Evolutionary conservation across 2,113 vertebrate genomes (phyloP).

Genomic region (Quiscalus mexicanus): DNA sequence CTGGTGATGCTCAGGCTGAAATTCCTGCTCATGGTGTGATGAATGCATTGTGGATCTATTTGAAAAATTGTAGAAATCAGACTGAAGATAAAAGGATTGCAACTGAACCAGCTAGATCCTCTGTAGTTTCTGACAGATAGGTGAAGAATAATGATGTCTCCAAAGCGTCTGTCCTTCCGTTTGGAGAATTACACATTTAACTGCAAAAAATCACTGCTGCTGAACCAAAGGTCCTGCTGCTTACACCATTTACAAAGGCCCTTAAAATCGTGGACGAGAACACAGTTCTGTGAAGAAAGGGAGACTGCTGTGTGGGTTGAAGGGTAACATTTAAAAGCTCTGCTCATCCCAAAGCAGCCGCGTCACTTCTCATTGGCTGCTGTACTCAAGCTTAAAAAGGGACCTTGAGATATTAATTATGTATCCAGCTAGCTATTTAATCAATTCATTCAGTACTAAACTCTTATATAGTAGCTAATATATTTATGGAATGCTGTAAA

Average conservation of each 20-base stretch:
- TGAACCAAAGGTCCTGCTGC: slow-evolving; percentile 52
- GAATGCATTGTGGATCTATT: slow-evolving; percentile 13
- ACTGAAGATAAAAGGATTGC: slow-evolving; percentile 42
- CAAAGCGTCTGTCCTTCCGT: slow-evolving; percentile 28
- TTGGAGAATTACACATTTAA: slow-evolving; percentile 46
- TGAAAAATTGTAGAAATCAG: slow-evolving; percentile 34
- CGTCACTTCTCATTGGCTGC: neutral
- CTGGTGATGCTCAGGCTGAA: neutral
- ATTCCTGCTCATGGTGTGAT: slow-evolving; percentile 16
- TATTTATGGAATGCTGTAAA: neutral
- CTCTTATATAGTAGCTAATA: neutral
- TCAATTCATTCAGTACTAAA: neutral
- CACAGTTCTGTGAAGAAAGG: slow-evolving; percentile 13
- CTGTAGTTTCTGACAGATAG: slow-evolving; percentile 47
- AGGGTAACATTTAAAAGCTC: slow-evolving; percentile 33
- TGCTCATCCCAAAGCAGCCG: neutral
- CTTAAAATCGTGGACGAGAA: slow-evolving; percentile 32
- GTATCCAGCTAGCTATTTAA: neutral
- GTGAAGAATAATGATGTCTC: slow-evolving; percentile 64
- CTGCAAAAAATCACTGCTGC: slow-evolving; percentile 27
- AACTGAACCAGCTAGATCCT: slow-evolving; percentile 35
- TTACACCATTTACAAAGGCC: slow-evolving; percentile 27
- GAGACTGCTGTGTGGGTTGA: slow-evolving; percentile 40
- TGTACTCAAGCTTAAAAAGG: neutral
- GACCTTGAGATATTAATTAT: neutral